Conservation (phyloP, 2,797 vertebrate genomes). For the Onychomys leucogaster region DNA sequence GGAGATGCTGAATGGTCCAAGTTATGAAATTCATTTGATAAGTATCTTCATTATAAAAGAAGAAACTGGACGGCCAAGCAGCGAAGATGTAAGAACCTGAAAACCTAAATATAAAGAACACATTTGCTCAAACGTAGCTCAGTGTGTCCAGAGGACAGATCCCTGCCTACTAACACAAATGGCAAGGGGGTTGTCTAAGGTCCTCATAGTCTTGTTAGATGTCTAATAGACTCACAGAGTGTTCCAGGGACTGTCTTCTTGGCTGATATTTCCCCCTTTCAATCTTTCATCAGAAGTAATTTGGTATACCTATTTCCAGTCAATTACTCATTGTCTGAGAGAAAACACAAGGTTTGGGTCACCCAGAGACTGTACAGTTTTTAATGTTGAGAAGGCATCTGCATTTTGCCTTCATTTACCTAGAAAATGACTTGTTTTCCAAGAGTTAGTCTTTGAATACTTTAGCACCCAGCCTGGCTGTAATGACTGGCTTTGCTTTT, state of each 20-base stretch:
- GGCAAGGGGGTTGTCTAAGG: conserved; percentile 46
- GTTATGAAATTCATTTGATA: conserved; percentile 47
- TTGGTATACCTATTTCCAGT: neutral
- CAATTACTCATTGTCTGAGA: neutral
- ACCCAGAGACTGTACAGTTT: neutral
- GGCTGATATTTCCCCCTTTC: neutral
- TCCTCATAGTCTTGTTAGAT: conserved; percentile 40
- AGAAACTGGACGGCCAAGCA: conserved; percentile 55
- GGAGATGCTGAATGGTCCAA: conserved; percentile 66
- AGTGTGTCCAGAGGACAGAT: conserved; percentile 51
- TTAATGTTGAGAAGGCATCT: conserved; percentile 15
- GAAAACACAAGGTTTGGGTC: neutral
- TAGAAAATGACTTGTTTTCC: conserved; percentile 16
- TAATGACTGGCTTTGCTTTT: neutral
- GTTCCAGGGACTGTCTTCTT: conserved; percentile 31
- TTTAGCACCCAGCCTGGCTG: neutral
- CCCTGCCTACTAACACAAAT: conserved; percentile 32
- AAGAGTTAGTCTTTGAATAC: neutral
- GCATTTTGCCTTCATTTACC: neutral
- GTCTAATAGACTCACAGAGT: neutral
- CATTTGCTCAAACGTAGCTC: conserved; percentile 53
- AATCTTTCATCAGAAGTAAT: conserved; percentile 16
- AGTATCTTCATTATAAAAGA: conserved; percentile 60
- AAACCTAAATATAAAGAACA: conserved; percentile 48
- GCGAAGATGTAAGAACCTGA: conserved; percentile 65